These are phyloP conservation scores for Papilio xuthus DNA, from an alignment of 1,140 invertebrate genomes.

Conservation along the genomic window DNA sequence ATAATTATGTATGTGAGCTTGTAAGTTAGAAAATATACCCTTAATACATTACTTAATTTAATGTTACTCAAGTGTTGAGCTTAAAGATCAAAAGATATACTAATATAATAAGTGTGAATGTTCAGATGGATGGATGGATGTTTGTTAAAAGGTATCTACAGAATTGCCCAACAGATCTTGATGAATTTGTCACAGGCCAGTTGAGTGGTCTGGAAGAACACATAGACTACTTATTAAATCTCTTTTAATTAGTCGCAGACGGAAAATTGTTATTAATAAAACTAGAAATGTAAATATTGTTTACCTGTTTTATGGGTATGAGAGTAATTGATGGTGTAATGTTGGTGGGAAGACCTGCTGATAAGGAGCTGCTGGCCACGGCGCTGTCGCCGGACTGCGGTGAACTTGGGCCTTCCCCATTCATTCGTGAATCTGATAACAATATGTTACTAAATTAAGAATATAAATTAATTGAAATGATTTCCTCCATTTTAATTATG, in stretches of 20 bases:
- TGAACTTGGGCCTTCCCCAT: constrained; percentile 85
- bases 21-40: neutral
- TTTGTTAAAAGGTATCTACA: too few species aligned
- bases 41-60: neutral
- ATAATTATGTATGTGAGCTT: too few species aligned
- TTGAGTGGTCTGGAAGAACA: too few species aligned
- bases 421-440: constrained; percentile 69
- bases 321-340: constrained; percentile 92
- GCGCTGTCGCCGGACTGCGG: constrained; percentile 90
- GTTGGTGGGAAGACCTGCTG: constrained; percentile 74
- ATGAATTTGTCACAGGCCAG: too few species aligned
- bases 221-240: too few species aligned
- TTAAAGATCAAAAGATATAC: too few species aligned
- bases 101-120: too few species aligned
- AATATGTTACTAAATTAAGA: neutral
- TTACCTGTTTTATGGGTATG: constrained; percentile 92
- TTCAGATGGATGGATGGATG: too few species aligned
- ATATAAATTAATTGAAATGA: neutral
- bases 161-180: too few species aligned
- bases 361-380: constrained; percentile 86
- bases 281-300: neutral
- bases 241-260: too few species aligned
- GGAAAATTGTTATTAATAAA: neutral
- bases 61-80: too few species aligned
- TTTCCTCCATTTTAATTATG: too few species aligned